Conservation (phyloP, 1,140 invertebrate genomes). For the Lutraria rhynchaena region DNA sequence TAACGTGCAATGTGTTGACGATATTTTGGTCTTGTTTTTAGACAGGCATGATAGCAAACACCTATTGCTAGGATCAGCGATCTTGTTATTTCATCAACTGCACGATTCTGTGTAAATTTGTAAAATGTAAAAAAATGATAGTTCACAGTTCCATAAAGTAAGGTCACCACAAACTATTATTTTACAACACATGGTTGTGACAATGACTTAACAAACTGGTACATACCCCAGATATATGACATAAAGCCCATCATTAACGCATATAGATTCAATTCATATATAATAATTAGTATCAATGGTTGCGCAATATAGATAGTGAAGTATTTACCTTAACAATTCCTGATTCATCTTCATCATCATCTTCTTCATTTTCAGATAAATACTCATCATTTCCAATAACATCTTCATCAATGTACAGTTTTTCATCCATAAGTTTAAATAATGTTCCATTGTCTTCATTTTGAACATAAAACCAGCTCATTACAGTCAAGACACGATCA, state of each 20-base stretch:
- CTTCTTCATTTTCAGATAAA: too few species aligned
- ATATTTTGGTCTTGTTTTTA: conserved; percentile 68
- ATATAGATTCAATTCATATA: too few species aligned
- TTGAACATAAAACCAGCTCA: conserved; percentile 67
- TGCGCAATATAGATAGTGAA: neutral
- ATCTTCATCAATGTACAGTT: too few species aligned
- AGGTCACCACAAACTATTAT: neutral
- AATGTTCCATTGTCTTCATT: conserved; percentile 1
- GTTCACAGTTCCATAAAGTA: neutral
- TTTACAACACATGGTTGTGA: neutral
- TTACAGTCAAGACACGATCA: conserved; percentile 67
- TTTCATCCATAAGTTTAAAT: conserved; percentile 43
- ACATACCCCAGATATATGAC: too few species aligned
- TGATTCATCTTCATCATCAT: too few species aligned
- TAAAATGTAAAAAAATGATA: neutral
- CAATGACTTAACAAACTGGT: too few species aligned
- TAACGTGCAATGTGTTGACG: conserved; percentile 51
- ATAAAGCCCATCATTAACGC: too few species aligned
- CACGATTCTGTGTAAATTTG: neutral
- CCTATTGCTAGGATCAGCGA: conserved; percentile 71
- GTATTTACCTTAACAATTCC: too few species aligned
- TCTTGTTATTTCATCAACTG: conserved; percentile 37
- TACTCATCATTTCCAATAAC: too few species aligned
- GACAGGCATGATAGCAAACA: conserved; percentile 74
- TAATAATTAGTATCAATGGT: too few species aligned